A percentile compares a stretch with the other conserved stretches of the same genome.
These are phyloP conservation scores for Drosophila gunungcola DNA, from an alignment of 1,140 invertebrate genomes.

Conservation along the genomic window DNA sequence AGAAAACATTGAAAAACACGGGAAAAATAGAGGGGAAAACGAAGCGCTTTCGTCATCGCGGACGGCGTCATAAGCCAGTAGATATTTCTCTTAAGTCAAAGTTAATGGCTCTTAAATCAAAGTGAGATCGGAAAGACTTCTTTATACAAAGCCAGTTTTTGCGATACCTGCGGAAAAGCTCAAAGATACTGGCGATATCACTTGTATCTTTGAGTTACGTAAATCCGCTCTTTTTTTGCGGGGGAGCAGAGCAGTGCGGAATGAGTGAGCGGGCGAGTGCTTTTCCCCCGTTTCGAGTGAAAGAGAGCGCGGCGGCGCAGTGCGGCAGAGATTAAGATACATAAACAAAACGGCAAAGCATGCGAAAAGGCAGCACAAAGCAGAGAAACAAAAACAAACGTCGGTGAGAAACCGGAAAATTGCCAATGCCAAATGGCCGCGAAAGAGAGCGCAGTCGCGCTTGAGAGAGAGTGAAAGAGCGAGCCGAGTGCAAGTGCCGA, in stretches of 20 bases:
- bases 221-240: conserved; percentile 46
- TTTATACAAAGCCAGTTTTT: conserved; percentile 68
- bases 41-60: conserved; percentile 24
- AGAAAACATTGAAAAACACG: conserved; percentile 23
- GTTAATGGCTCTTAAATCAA: conserved; percentile 80
- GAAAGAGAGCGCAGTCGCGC: conserved; percentile 48
- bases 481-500: conserved; percentile 47
- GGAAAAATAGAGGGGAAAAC: not conserved
- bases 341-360: conserved; percentile 76
- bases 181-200: conserved; percentile 47
- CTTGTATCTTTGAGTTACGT: conserved; percentile 63
- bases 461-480: conserved; percentile 10
- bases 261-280: not conserved
- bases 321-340: conserved; percentile 60
- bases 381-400: conserved; percentile 81
- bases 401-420: conserved; percentile 54
- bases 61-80: conserved; percentile 62
- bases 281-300: conserved; percentile 17
- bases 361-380: conserved; percentile 79
- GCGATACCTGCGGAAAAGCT: conserved; percentile 50
- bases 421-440: conserved; percentile 37
- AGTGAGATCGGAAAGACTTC: conserved; percentile 54
- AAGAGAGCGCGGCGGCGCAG: conserved; percentile 65
- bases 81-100: conserved; percentile 79
- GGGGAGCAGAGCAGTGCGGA: conserved; percentile 7